Base-by-base conservation (phyloP, 2,797 vertebrate species). In the Cetoscarus ocellatus region DNA sequence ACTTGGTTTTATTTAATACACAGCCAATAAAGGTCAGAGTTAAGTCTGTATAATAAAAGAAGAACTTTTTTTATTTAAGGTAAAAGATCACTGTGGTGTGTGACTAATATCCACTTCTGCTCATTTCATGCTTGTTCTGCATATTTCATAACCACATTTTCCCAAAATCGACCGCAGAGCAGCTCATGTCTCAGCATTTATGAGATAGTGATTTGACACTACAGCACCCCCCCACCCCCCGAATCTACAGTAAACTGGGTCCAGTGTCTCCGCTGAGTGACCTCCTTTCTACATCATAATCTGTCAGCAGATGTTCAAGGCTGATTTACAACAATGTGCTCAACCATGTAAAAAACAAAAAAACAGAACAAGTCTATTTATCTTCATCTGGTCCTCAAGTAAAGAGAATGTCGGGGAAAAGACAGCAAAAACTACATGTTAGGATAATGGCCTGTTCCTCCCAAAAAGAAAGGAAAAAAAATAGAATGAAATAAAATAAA, bases 201-300 rank as follows among this genome's bases (percentile, higher is more conserved):
- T 7, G 13, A 27, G 8, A 58, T 8, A 36, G 18, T 17, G 49
- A 15, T 0, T 58, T 17, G 1, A 72, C 42, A 42, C 8, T 27
- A 10, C 14, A 19, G 12, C 47, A 10, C 4, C 7, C n/a, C 44
- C 61, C 35, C 42, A 40, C 10, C n/a, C 43, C 3, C n/a, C n/a
- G n/a, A n/a, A 18, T 51, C 17, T 45, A 50, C 38, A 39, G 27
- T 27, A 57, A 11, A 44, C 52, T 18, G 35, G 17, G 7, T 13
- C 11, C n/a, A 44, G 53, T 36, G 34, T 51, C 11, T 53, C 10
- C n/a, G 27, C 45, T 54, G 18, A 45, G 57, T 82, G 82, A 80
- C 86, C 84, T 73, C 35, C 34, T 83, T 83, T 80, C 18, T 1
- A 64, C 58, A 71, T 61, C 40, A 65, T 82, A 67, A 79, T 80